Evolutionary conservation across 1,140 invertebrate species (phyloP), one percentile per base, ranked within the genome.

Genomic region (Euura saliciscinereae): DNA sequence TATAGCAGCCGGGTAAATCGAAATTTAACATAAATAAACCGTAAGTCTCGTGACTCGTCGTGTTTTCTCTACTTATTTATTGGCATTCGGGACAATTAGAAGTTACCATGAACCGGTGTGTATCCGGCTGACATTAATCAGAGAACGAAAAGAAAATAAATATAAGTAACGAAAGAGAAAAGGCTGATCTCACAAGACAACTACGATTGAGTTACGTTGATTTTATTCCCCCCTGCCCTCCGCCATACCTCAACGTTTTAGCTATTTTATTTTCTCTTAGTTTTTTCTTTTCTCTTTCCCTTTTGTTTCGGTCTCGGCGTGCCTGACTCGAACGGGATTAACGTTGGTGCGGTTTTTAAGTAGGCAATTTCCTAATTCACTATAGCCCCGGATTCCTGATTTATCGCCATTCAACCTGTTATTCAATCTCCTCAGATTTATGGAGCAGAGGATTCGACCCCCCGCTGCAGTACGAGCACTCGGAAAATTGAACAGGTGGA

Each of bases 121-220:
- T 0, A 67, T 67, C 13, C 4, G 66, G n/a, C 8, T 11, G 66
- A 42, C 66, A 44, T 59, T 59, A 59, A 59, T 59, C 51, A 59
- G 51, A 59, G 51, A 59, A 59, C 8, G 13, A 4, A 59, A 59
- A n/a, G 51, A n/a, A 59, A 59, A 59, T 11, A 59, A n/a, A 59
- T 11, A 59, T 59, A 59, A 59, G 13, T 71, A 44, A 45, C 69
- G 65, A 71, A 81, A 74, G 75, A 77, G 76, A 77, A 77, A 71
- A 75, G 79, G 79, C 76, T 80, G 83, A 85, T 85, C 80, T 84
- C 79, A 76, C 73, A 82, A 85, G 83, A 84, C 81, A 80, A 81
- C 76, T 76, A 75, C 84, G 83, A 86, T 86, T 86, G 84, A 87
- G 84, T 87, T 86, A 87, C 85, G 85, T 83, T 86, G 83, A 87